Evolutionary conservation across 2,113 vertebrate genomes (phyloP).

Genomic region (Gavialis gangeticus): DNA sequence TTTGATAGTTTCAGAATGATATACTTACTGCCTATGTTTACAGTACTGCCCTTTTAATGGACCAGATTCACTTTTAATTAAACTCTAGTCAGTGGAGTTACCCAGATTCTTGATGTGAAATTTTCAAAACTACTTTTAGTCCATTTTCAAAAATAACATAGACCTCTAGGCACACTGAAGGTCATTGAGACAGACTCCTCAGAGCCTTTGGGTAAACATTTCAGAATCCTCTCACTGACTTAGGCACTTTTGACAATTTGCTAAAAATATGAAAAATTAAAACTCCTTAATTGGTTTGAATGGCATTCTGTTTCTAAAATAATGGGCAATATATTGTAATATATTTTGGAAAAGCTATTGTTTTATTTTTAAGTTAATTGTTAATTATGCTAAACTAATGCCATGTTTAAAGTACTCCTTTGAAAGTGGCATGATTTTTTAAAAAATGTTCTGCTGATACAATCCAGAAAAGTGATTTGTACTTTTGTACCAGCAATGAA

Average conservation of each 20-base stretch:
- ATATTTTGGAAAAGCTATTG: background rate
- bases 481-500: no score
- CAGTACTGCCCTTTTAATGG: background rate
- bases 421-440: no score
- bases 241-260: background rate
- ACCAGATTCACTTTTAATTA: background rate
- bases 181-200: background rate
- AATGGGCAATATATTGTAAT: background rate
- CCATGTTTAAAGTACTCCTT: no score
- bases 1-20: conserved; percentile 21
- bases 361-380: background rate
- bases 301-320: background rate
- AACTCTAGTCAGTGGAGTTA: background rate
- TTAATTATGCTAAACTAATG: no score
- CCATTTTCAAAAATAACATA: background rate
- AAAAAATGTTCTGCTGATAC: no score
- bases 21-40: background rate
- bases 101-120: background rate
- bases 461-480: no score
- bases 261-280: background rate
- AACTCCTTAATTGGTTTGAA: background rate
- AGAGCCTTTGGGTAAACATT: background rate
- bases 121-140: background rate
- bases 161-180: background rate
- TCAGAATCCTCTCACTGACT: background rate